Conservation (phyloP, 2,797 vertebrate species). For the Hippocampus kuda region DNA sequence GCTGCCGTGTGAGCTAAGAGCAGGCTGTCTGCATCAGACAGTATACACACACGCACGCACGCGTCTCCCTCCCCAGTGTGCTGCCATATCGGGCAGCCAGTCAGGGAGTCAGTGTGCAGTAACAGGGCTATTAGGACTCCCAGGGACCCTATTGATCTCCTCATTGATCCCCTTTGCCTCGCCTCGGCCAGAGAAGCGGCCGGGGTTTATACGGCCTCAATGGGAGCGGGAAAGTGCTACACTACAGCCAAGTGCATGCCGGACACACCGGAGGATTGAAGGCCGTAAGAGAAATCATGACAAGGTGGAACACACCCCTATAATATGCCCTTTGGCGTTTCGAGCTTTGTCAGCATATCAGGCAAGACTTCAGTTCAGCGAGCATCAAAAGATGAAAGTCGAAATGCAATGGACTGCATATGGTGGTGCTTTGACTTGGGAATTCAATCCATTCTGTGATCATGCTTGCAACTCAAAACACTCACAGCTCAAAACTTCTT, state of each 20-base stretch:
- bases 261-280: constrained; percentile 15
- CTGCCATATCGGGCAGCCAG: constrained; percentile 51
- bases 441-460: background rate
- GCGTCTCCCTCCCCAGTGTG: constrained; percentile 12
- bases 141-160: constrained; percentile 62
- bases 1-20: constrained; percentile 33
- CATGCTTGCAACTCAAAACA: no score
- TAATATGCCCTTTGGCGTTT: no score
- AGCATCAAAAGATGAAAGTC: no score
- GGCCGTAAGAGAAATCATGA: background rate
- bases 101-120: constrained; percentile 60
- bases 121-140: constrained; percentile 65
- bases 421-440: no score
- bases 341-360: no score
- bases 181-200: constrained; percentile 45
- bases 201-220: constrained; percentile 44
- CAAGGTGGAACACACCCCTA: background rate
- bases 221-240: constrained; percentile 39
- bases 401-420: no score
- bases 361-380: no score
- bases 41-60: constrained; percentile 6
- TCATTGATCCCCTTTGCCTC: constrained; percentile 61
- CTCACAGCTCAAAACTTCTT: no score
- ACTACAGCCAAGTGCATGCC: constrained; percentile 33
- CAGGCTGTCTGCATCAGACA: no score